phyloP scores from a whole-genome alignment of 2,113 vertebrate genomes.

The Bombycilla garrulus region DNA sequence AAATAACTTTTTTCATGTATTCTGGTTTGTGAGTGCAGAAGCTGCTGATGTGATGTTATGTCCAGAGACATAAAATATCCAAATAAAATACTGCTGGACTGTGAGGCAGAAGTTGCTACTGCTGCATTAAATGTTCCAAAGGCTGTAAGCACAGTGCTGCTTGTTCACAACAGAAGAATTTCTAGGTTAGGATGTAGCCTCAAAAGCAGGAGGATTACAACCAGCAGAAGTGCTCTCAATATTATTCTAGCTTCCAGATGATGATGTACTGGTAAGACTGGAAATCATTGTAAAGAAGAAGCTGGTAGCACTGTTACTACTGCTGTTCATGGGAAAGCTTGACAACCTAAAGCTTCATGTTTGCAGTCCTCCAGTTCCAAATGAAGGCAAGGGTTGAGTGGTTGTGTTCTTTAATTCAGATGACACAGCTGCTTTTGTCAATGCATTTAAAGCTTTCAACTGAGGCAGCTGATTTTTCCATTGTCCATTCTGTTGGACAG shows the following conservation, averaged over 20 bases:
- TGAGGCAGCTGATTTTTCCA: slow-evolving; percentile 83
- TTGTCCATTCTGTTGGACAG: slow-evolving; percentile 73
- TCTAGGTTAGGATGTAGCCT: not conserved
- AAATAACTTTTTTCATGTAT: slow-evolving; percentile 67
- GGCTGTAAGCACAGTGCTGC: not conserved
- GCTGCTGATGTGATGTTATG: not conserved
- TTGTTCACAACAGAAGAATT: not conserved
- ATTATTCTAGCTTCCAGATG: slow-evolving; percentile 11
- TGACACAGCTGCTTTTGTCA: slow-evolving; percentile 75
- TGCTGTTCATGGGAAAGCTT: slow-evolving; percentile 71
- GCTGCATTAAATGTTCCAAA: slow-evolving; percentile 12
- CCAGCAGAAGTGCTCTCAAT: slow-evolving; percentile 48
- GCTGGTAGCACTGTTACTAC: not conserved
- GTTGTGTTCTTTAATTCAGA: slow-evolving; percentile 73
- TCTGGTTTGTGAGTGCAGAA: not conserved
- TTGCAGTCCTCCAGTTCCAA: slow-evolving; percentile 67
- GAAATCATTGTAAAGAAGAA: slow-evolving; percentile 77
- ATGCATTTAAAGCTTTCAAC: slow-evolving; percentile 74
- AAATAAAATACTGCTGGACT: not conserved
- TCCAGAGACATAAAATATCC: slow-evolving; percentile 23
- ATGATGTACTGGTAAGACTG: slow-evolving; percentile 29
- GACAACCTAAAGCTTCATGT: slow-evolving; percentile 66
- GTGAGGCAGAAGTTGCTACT: not conserved
- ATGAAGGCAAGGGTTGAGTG: slow-evolving; percentile 41
- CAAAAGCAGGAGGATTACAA: slow-evolving; percentile 37